Conservation (phyloP, 2,113 vertebrate species). For the Phylloscopus trochilus region DNA sequence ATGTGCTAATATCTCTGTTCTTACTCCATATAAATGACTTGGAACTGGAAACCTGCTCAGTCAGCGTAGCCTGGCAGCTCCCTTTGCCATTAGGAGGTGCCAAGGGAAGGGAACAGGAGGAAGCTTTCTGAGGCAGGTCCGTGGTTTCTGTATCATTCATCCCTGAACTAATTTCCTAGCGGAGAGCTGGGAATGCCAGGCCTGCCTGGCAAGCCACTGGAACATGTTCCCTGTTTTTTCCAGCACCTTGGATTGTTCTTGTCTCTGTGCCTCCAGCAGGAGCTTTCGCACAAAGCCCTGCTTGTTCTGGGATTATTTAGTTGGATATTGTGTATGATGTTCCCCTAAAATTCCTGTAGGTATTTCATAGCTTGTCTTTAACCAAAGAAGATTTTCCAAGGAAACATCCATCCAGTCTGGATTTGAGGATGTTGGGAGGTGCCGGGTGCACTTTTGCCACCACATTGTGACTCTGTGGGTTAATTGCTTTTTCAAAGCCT, state of each 20-base stretch:
- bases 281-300: not conserved
- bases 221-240: not conserved
- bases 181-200: not conserved
- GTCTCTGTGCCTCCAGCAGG: not conserved
- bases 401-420: not conserved
- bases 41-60: not conserved
- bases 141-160: not conserved
- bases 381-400: not conserved
- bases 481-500: not conserved
- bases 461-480: not conserved
- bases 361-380: not conserved
- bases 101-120: not conserved
- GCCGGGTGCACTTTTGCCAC: not conserved
- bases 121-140: not conserved
- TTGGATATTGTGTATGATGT: accelerated
- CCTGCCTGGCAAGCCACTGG: not conserved
- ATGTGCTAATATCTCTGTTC: accelerated
- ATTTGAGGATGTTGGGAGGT: not conserved
- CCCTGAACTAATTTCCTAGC: not conserved
- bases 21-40: not conserved
- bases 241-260: not conserved
- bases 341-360: not conserved
- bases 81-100: not conserved
- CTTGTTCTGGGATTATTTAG: not conserved
- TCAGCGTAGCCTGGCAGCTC: not conserved